Percentiles rank a stretch among this genome's conserved stretches.
Conservation (phyloP, 2,797 vertebrate species). For the Hippocampus kuda region DNA sequence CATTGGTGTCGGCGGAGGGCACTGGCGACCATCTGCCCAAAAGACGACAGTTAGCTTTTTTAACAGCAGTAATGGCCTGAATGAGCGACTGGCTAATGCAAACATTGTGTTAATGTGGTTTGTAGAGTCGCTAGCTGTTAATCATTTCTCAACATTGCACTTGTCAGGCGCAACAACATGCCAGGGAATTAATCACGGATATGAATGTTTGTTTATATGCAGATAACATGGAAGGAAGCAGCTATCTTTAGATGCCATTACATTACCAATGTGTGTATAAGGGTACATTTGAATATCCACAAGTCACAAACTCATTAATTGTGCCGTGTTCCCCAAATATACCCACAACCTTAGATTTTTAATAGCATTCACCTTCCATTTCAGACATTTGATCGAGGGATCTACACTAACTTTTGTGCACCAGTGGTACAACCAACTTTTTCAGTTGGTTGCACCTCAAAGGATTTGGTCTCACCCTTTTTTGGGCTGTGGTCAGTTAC, state of each 20-base stretch:
- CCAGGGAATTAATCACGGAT: conserved; percentile 56
- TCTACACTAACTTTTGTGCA: too few relatives aligned
- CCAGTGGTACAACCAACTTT: too few relatives aligned
- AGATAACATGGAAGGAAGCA: conserved; percentile 50
- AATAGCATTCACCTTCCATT: too few relatives aligned
- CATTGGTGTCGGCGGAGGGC: conserved; percentile 34
- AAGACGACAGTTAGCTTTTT: conserved; percentile 40
- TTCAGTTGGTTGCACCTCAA: too few relatives aligned
- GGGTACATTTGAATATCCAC: not conserved
- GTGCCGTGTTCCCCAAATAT: too few relatives aligned
- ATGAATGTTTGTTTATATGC: conserved; percentile 55
- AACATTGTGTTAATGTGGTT: conserved; percentile 57
- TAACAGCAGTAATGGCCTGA: conserved; percentile 40
- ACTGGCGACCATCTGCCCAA: conserved; percentile 29
- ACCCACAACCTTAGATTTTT: too few relatives aligned
- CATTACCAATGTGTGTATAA: not conserved
- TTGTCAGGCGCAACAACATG: conserved; percentile 53
- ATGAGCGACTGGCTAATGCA: conserved; percentile 50
- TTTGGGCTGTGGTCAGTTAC: too few relatives aligned
- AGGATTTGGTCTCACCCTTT: too few relatives aligned
- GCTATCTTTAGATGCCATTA: conserved; percentile 29
- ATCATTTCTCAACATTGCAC: conserved; percentile 67
- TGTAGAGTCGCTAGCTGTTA: conserved; percentile 67
- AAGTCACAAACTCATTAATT: not conserved
- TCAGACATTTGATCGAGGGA: too few relatives aligned